Evolutionary conservation across 2,113 vertebrate species (phyloP).

Genomic region (Psophia crepitans): DNA sequence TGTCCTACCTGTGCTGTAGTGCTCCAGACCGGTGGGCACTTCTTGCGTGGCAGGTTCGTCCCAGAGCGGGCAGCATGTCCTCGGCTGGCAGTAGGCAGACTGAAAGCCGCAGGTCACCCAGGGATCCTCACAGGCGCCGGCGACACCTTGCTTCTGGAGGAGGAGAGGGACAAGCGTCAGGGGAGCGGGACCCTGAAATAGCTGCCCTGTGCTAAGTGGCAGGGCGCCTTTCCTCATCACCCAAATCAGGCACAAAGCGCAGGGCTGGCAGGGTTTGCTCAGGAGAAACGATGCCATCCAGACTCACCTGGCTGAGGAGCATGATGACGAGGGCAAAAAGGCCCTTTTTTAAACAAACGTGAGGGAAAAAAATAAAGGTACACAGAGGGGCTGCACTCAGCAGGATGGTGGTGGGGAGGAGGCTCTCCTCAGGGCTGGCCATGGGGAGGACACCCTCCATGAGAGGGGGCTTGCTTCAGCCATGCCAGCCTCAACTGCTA

Average conservation of each 20-base stretch:
- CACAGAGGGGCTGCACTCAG: fast-evolving
- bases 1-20: constrained; percentile 81
- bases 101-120: constrained; percentile 79
- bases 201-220: fast-evolving
- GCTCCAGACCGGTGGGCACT: constrained; percentile 89
- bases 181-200: fast-evolving
- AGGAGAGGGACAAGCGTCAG: neutral
- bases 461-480: neutral
- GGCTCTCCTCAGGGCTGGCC: neutral
- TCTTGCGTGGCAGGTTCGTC: constrained; percentile 88
- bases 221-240: fast-evolving
- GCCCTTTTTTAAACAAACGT: fast-evolving
- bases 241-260: fast-evolving
- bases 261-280: fast-evolving
- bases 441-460: fast-evolving
- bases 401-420: fast-evolving
- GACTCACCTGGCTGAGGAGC: neutral
- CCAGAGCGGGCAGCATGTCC: constrained; percentile 76
- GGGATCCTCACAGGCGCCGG: constrained; percentile 74
- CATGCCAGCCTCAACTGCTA: fast-evolving
- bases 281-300: neutral
- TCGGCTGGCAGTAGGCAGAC: constrained; percentile 77
- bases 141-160: constrained; percentile 79
- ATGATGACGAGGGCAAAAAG: neutral
- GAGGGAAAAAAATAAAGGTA: neutral